These are phyloP conservation scores for Pluvianellus socialis DNA, from an alignment of 2,113 vertebrate species.

Conservation along the genomic window DNA sequence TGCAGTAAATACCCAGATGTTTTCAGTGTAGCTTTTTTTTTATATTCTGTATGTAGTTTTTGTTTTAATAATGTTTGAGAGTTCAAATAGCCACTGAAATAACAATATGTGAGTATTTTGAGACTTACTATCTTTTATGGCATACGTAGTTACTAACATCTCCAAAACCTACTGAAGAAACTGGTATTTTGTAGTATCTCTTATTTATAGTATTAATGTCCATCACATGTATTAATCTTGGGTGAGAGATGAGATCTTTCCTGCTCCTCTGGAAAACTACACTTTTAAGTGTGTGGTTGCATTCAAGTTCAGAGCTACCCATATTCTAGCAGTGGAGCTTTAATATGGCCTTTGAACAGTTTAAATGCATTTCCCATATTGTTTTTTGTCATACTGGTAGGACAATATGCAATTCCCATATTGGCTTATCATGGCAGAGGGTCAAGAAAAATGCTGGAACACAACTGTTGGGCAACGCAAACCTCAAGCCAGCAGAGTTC, in stretches of 20 bases:
- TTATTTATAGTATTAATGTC: not conserved
- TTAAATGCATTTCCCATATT: not conserved
- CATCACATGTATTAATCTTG: not conserved
- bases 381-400: not conserved
- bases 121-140: accelerated
- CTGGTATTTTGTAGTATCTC: not conserved
- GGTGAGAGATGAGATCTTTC: not conserved
- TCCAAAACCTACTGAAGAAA: not conserved
- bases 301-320: not conserved
- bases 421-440: not conserved
- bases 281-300: not conserved
- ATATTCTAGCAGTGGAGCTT: not conserved
- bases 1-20: not conserved
- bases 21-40: not conserved
- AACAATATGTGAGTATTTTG: not conserved
- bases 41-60: not conserved
- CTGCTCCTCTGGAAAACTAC: not conserved
- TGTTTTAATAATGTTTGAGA: not conserved
- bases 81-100: not conserved
- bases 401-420: not conserved
- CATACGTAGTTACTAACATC: not conserved
- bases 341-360: not conserved
- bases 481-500: not conserved
- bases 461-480: not conserved
- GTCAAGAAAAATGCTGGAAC: not conserved